Evolutionary conservation across 2,888 invertebrate species (phyloP).

Genomic region (Candidula unifasciata): DNA sequence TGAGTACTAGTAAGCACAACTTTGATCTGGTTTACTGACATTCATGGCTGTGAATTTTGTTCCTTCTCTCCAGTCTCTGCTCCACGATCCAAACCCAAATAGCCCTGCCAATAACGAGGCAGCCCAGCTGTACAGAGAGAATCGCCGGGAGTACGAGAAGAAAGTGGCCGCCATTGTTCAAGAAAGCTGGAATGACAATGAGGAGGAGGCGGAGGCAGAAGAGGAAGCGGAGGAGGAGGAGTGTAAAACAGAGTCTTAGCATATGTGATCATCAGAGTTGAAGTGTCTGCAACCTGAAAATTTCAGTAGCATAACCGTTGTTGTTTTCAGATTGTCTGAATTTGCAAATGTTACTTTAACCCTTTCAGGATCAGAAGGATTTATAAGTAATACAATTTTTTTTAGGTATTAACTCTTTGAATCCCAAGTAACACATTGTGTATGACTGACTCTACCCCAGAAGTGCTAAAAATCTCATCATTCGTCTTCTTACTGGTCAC

Average conservation of each 20-base stretch:
- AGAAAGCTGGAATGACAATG: slow-evolving; percentile 88
- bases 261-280: slow-evolving; percentile 33
- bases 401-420: too few species aligned
- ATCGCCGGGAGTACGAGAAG: slow-evolving; percentile 98
- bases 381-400: too few species aligned
- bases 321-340: slow-evolving; percentile 5
- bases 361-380: too few species aligned
- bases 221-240: slow-evolving; percentile 43
- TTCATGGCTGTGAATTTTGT: not conserved
- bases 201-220: slow-evolving; percentile 68
- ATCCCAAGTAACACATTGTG: too few species aligned
- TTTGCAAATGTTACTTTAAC: not conserved
- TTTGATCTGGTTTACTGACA: too few species aligned
- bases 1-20: too few species aligned
- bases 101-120: slow-evolving; percentile 99
- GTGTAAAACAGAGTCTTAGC: slow-evolving; percentile 51
- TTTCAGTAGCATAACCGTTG: slow-evolving; percentile 31
- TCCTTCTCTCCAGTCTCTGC: slow-evolving; percentile 86
- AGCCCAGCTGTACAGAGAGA: slow-evolving; percentile 99
- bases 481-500: too few species aligned
- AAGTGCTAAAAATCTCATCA: too few species aligned
- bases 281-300: not conserved
- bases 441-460: too few species aligned
- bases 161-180: slow-evolving; percentile 99
- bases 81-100: slow-evolving; percentile 99